Evolutionary conservation across 2,797 vertebrate species (phyloP).

Genomic region (Acropternis orthonyx): DNA sequence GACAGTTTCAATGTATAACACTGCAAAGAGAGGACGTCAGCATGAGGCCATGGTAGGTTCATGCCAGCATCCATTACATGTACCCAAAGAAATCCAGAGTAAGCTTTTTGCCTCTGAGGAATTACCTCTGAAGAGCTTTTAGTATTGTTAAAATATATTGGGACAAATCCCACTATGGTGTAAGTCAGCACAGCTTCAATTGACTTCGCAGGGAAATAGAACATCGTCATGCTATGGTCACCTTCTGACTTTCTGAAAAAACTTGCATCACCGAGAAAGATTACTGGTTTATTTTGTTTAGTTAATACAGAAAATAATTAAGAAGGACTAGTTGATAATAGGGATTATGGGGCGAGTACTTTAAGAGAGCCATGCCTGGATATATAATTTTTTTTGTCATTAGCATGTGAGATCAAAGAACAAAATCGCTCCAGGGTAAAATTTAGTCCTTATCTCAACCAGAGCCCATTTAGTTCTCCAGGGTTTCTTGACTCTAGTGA

Average conservation of each 20-base stretch:
- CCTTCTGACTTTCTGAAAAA: background rate
- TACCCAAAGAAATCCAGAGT: background rate
- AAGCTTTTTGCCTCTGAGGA: background rate
- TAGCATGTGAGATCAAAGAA: background rate
- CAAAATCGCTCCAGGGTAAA: background rate
- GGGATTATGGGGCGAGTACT: background rate
- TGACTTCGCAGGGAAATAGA: background rate
- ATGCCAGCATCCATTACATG: background rate
- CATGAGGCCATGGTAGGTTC: slow-evolving; percentile 73
- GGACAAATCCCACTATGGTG: background rate
- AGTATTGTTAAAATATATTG: background rate
- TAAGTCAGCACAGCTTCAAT: background rate
- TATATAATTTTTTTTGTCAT: background rate
- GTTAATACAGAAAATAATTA: background rate
- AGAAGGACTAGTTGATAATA: background rate
- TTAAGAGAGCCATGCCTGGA: background rate
- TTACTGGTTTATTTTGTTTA: background rate
- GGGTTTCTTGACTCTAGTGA: background rate
- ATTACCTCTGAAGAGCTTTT: background rate
- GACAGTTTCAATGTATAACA: slow-evolving; percentile 74
- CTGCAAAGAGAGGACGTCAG: slow-evolving; percentile 69
- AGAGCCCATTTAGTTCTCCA: background rate
- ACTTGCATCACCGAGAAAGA: accelerated
- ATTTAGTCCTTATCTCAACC: background rate
- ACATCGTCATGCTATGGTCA: background rate